Base-by-base conservation (phyloP, 2,888 invertebrate genomes). In the Drosophila multiciliata region DNA sequence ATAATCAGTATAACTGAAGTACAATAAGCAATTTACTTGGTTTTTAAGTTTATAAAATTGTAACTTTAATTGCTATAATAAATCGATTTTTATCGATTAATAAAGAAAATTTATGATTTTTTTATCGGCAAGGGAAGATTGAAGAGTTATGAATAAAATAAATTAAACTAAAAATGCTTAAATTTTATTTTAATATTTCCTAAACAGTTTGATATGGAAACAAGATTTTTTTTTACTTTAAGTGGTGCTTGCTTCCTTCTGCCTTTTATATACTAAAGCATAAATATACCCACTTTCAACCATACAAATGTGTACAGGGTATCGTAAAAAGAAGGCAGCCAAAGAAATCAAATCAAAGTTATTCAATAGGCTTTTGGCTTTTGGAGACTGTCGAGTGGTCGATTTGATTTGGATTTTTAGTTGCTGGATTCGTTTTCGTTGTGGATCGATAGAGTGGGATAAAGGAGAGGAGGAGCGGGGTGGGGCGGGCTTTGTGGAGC, bases 311-410 rank as follows among this genome's bases (percentile, higher is more conserved):
- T 26, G 49, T n/a, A 29, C 23, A 40, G 32, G 42, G 52, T 26
- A 23, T 40, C n/a, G 12, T 26, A 32, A 58, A 42, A 55, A 42
- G 62, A 61, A 58, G 52, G 58, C 40, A 45, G 5, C 9, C 26
- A 26, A 76, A 60, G 80, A 84, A 87, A 82, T 78, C 80, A 75
- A 84, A 82, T 78, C 80, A 66, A 87, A 78, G 72, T 87, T 84
- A 87, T 85, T 85, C 85, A 87, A 85, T 85, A 83, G 87, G 78
- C 77, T 77, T 75, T 75, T 64, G 66, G 50, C 42, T 66, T 35
- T 45, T 23, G 58, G 53, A 55, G 55, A 33, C 57, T 70, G 72
- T 83, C 70, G 83, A 81, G 83, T 83, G 86, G 78, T 55, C 78
- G 73, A 77, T 79, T 80, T 63, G 72, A 60, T 68, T 71, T 69